Evolutionary conservation across 2,888 invertebrate genomes (phyloP).

Genomic region (Eupelmus urozonus): DNA sequence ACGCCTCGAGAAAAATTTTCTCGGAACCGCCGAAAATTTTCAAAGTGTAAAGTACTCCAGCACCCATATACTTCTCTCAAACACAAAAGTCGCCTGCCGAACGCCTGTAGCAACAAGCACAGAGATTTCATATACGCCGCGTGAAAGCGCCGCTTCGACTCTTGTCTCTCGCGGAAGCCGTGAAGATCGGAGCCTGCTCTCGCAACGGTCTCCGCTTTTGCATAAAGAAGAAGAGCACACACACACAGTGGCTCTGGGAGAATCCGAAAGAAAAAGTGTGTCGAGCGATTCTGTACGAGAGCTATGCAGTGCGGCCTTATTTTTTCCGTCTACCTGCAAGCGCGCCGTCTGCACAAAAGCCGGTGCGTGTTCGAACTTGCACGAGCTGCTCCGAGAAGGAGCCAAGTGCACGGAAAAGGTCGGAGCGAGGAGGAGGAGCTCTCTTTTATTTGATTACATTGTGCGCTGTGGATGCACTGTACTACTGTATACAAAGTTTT

Average conservation of each 20-base stretch:
- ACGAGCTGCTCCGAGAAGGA: slow-evolving; percentile 10
- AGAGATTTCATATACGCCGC: background rate
- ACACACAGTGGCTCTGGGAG: background rate
- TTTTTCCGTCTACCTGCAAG: slow-evolving; percentile 34
- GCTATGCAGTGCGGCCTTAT: background rate
- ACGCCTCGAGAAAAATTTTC: too few relatives aligned
- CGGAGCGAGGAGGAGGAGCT: background rate
- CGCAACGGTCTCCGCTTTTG: background rate
- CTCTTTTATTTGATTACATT: slow-evolving; percentile 43
- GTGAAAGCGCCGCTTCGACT: background rate
- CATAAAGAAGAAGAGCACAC: slow-evolving; percentile 17
- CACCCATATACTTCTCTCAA: too few relatives aligned
- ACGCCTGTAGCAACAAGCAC: background rate
- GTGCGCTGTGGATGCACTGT: slow-evolving; percentile 10
- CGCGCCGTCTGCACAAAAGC: slow-evolving; percentile 44
- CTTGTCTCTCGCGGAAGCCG: too few relatives aligned
- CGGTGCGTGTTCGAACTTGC: slow-evolving; percentile 56
- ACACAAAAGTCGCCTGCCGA: background rate
- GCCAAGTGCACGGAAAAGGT: background rate
- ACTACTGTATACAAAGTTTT: background rate
- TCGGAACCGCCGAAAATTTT: too few relatives aligned
- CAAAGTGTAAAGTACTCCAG: too few relatives aligned
- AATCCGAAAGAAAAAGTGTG: slow-evolving; percentile 2
- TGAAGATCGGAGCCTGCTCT: background rate
- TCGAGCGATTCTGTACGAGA: slow-evolving; percentile 16